These are phyloP conservation scores for Columbina picui DNA, from an alignment of 2,113 vertebrate genomes.

Conservation along the genomic window DNA sequence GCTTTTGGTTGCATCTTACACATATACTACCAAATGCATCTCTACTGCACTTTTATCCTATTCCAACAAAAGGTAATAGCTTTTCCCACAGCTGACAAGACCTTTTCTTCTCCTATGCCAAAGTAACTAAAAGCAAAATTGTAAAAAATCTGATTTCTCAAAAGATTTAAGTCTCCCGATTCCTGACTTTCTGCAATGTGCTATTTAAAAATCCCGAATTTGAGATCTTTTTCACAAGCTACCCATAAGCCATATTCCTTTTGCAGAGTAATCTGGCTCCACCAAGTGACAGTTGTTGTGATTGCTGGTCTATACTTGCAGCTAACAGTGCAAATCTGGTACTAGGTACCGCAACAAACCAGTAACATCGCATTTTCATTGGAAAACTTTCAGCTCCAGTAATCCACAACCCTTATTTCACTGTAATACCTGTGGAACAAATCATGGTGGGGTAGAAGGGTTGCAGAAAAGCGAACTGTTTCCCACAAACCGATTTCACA, in stretches of 20 bases:
- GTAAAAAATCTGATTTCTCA: background rate
- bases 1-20: background rate
- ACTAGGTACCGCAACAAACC: background rate
- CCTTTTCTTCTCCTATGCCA: background rate
- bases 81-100: background rate
- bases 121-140: background rate
- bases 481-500: background rate
- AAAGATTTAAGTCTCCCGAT: background rate
- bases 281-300: constrained; percentile 63
- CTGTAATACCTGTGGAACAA: background rate
- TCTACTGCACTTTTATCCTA: background rate
- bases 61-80: background rate
- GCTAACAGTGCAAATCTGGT: background rate
- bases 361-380: background rate
- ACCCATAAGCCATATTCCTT: accelerated
- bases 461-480: background rate
- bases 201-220: background rate
- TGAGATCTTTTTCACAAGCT: background rate
- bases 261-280: constrained; percentile 72
- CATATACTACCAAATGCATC: background rate
- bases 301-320: background rate
- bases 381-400: background rate
- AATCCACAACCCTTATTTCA: background rate
- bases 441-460: background rate
- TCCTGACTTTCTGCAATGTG: background rate